Evolutionary conservation across 2,113 vertebrate genomes (phyloP).

Genomic region (Phrynocephalus versicolor): DNA sequence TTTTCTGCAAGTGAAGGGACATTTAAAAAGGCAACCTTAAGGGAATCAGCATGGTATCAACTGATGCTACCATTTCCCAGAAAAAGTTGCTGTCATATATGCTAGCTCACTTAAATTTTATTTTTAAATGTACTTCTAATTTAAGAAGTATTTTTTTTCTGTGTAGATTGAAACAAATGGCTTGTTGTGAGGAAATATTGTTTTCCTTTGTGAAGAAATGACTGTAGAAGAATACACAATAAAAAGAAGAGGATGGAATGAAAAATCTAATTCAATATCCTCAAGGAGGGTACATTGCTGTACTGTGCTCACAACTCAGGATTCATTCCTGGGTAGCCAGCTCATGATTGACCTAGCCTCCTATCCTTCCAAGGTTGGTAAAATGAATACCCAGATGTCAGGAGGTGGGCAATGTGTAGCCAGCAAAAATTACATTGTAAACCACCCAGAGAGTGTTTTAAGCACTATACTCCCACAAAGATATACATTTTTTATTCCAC

Average conservation of each 20-base stretch:
- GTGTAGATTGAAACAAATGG: neutral
- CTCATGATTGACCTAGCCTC: too few relatives aligned
- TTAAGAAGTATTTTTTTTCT: neutral
- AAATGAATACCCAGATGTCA: too few relatives aligned
- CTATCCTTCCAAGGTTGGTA: too few relatives aligned
- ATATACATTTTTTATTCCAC: too few relatives aligned
- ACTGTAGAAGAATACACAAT: neutral
- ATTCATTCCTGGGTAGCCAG: too few relatives aligned
- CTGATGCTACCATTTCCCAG: neutral
- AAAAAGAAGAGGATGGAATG: neutral
- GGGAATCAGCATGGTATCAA: neutral
- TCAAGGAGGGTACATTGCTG: too few relatives aligned
- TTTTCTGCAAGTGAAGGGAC: neutral
- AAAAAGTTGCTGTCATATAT: neutral
- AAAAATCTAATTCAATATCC: neutral
- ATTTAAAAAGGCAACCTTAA: neutral
- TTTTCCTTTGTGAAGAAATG: neutral
- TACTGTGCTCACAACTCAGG: too few relatives aligned
- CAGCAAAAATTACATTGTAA: too few relatives aligned
- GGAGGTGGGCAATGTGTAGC: too few relatives aligned
- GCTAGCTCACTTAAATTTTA: neutral
- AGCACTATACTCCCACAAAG: neutral
- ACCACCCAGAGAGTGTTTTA: too few relatives aligned
- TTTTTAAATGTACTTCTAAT: neutral
- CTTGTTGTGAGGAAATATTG: neutral